Base-by-base conservation (phyloP, 2,888 invertebrate species). In the Lasioglossum oenotherae region DNA sequence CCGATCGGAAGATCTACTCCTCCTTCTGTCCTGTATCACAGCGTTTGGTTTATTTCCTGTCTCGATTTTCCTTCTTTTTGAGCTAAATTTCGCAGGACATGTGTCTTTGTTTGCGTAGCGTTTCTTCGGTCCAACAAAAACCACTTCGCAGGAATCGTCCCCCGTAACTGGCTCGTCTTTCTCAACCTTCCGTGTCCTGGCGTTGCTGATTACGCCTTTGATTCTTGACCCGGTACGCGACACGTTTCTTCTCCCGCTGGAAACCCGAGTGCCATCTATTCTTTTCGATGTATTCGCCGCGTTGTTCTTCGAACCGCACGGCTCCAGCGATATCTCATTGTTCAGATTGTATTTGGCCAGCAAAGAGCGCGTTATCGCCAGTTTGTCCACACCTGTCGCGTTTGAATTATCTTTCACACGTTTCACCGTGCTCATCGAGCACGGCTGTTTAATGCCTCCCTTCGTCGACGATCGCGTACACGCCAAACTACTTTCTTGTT, bases 31-130 rank as follows among this genome's bases (percentile, higher is more conserved):
- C 60, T 0, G 41, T 35, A n/a, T 49, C 12, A 5, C 27, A 35
- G 12, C 41, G n/a, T 27, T 31, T 31, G 31, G 12, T 74, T 74
- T 74, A 85, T 73, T 69, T 57, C 60, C 67, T 8, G 19, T 16
- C 8, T 23, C n/a, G 14, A 73, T 49, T 83, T 69, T 79, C 19
- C 31, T 72, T 74, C 35, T 57, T 46, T 84, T 78, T 12, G 35
- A 16, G n/a, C 49, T 71, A 16, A 71, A 38, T 0, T 83, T 31
- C 4, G 79, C 53, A 27, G 67, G 10, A 44, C 35, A 19, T 31
- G 41, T 27, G 27, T 35, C 31, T 23, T 12, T 8, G 19, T 3
- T 4, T 19, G 1, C 2, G 4, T 23, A n/a, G 44, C 38, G 75
- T 72, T 73, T 73, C 16, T 35, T 64, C 3, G 19, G 19, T 27